Percentiles rank a stretch among this genome's conserved stretches.
Evolutionary conservation across 2,797 vertebrate genomes (phyloP).

Genomic region (Scarus forsteni): DNA sequence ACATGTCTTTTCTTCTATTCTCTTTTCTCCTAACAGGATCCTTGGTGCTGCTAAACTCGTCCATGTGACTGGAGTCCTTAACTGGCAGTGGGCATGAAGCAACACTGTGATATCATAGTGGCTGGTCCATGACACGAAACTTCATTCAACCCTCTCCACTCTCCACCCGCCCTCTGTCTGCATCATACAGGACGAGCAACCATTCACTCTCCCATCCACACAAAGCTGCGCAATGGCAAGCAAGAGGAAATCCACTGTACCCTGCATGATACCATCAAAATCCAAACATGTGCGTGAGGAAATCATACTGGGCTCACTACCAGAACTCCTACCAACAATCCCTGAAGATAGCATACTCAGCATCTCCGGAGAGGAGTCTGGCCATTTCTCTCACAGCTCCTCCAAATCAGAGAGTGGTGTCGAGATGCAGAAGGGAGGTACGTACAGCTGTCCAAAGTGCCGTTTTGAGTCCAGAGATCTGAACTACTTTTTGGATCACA

Average conservation of each 20-base stretch:
- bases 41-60: slow-evolving; percentile 68
- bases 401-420: slow-evolving; percentile 76
- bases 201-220: slow-evolving; percentile 70
- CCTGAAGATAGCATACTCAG: slow-evolving; percentile 85
- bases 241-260: slow-evolving; percentile 98
- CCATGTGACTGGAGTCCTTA: slow-evolving; percentile 76
- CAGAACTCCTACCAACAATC: slow-evolving; percentile 84
- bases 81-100: slow-evolving; percentile 84
- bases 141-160: slow-evolving; percentile 88
- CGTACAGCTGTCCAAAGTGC: slow-evolving; percentile 90
- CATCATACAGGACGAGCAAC: slow-evolving; percentile 74
- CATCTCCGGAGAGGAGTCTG: slow-evolving; percentile 81
- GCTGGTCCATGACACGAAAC: slow-evolving; percentile 84
- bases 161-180: slow-evolving; percentile 79
- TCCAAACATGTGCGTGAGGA: slow-evolving; percentile 89
- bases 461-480: slow-evolving; percentile 91
- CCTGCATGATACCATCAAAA: slow-evolving; percentile 98
- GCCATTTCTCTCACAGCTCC: slow-evolving; percentile 74
- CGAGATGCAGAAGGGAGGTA: slow-evolving; percentile 80
- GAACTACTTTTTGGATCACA: slow-evolving; percentile 92
- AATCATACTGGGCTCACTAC: slow-evolving; percentile 83
- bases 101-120: slow-evolving; percentile 92
- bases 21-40: slow-evolving; percentile 68
- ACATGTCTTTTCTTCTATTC: slow-evolving; percentile 37
- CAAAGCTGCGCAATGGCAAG: slow-evolving; percentile 90